Evolutionary conservation across 2,797 vertebrate genomes (phyloP).

Genomic region (Gephyroberyx darwinii): DNA sequence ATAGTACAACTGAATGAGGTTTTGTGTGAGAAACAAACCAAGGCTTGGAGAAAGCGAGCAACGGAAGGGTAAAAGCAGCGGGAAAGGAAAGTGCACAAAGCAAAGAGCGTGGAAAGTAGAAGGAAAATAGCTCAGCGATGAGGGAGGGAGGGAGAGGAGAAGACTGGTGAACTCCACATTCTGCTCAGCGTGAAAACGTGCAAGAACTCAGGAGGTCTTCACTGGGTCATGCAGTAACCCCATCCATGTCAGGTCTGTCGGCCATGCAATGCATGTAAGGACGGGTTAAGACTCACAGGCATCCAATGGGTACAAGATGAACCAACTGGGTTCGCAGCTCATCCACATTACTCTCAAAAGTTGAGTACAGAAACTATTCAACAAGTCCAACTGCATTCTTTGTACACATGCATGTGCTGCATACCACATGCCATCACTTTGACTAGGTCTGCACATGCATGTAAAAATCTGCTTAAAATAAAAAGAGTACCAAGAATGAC

Average conservation of each 20-base stretch:
- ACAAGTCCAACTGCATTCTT: slow-evolving; percentile 54
- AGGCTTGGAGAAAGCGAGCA: slow-evolving; percentile 59
- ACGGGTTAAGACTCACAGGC: slow-evolving; percentile 44
- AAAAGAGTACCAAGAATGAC: slow-evolving; percentile 19
- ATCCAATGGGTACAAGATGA: slow-evolving; percentile 34
- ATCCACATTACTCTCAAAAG: slow-evolving; percentile 23
- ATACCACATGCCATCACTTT: slow-evolving; percentile 56
- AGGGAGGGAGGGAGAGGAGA: slow-evolving; percentile 71
- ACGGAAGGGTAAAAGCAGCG: slow-evolving; percentile 63
- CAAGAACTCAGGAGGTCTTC: slow-evolving; percentile 45
- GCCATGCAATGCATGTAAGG: slow-evolving; percentile 65
- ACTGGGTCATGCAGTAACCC: slow-evolving; percentile 65
- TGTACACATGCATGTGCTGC: slow-evolving; percentile 67
- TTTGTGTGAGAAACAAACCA: slow-evolving; percentile 38
- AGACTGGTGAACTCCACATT: neutral
- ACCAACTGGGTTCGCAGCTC: slow-evolving; percentile 39
- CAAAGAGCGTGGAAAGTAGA: slow-evolving; percentile 16
- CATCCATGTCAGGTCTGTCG: slow-evolving; percentile 52
- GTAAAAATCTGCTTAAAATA: slow-evolving; percentile 13
- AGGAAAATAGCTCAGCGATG: slow-evolving; percentile 26
- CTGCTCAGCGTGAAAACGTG: slow-evolving; percentile 51
- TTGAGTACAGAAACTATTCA: slow-evolving; percentile 38
- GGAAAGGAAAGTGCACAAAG: slow-evolving; percentile 80
- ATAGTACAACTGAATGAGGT: slow-evolving; percentile 59
- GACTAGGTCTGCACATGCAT: slow-evolving; percentile 60